Conservation (phyloP, 2,113 vertebrate species). For the Plecturocebus donacophilus region DNA sequence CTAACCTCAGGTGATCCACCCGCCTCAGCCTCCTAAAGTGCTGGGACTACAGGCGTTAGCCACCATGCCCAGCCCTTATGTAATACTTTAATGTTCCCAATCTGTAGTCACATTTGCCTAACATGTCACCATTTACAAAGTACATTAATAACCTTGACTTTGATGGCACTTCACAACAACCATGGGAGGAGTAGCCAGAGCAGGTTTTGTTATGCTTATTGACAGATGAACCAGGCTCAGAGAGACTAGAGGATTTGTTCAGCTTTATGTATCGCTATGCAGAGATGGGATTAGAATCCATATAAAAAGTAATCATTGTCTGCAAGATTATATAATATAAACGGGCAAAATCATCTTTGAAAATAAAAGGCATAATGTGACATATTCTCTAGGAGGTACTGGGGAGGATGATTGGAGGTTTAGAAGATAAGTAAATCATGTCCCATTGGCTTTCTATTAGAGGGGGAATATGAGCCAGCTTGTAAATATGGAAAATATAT, state of each 20-base stretch:
- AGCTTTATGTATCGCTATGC: neutral
- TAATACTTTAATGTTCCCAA: neutral
- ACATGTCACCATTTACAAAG: neutral
- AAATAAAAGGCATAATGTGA: neutral
- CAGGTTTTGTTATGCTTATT: neutral
- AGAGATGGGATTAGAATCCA: neutral
- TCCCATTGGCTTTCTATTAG: neutral
- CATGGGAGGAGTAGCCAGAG: neutral
- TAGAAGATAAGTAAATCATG: neutral
- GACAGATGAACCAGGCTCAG: neutral
- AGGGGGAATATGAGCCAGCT: neutral
- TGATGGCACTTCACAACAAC: neutral
- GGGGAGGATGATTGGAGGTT: neutral
- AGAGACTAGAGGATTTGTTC: neutral
- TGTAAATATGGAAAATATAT: neutral
- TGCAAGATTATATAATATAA: neutral
- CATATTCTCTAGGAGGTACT: neutral
- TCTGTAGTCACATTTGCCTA: constrained; percentile 5
- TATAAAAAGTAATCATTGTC: neutral
- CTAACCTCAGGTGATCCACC: too few species aligned
- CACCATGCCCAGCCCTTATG: too few species aligned
- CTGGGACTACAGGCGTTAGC: too few species aligned
- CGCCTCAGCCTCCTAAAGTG: too few species aligned
- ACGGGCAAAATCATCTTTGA: neutral
- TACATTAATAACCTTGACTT: neutral